phyloP scores from a whole-genome alignment of 2,888 invertebrate genomes.

The Vesta saturnalis region DNA sequence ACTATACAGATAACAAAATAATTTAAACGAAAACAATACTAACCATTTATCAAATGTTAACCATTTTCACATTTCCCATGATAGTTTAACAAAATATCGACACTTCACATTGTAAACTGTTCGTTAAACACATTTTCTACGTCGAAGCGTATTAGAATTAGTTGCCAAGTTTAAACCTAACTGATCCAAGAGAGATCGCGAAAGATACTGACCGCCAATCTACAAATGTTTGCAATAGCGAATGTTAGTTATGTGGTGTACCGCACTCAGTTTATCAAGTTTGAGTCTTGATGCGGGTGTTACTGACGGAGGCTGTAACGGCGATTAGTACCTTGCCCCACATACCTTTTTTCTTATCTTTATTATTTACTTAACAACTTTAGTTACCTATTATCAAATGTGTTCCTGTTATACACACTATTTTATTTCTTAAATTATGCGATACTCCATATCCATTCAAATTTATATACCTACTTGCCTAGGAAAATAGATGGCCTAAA shows the following conservation, averaged over 20 bases:
- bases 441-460: not conserved
- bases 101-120: slow-evolving; percentile 8
- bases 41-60: slow-evolving; percentile 6
- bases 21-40: not conserved
- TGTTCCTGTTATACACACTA: not conserved
- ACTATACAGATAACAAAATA: not conserved
- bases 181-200: not conserved
- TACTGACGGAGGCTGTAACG: slow-evolving; percentile 20
- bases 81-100: not conserved
- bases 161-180: not conserved
- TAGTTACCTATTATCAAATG: not conserved
- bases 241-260: slow-evolving; percentile 1
- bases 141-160: not conserved
- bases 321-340: slow-evolving; percentile 24
- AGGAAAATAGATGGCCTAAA: not conserved
- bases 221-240: not conserved
- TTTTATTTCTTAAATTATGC: not conserved
- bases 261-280: slow-evolving; percentile 3
- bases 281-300: slow-evolving; percentile 1
- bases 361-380: slow-evolving; percentile 19
- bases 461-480: not conserved
- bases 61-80: slow-evolving; percentile 7
- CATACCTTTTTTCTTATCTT: slow-evolving; percentile 23
- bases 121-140: not conserved
- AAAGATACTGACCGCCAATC: slow-evolving; percentile 2